These are phyloP conservation scores for Centroberyx gerrardi DNA, from an alignment of 2,797 vertebrate genomes.

Conservation along the genomic window DNA sequence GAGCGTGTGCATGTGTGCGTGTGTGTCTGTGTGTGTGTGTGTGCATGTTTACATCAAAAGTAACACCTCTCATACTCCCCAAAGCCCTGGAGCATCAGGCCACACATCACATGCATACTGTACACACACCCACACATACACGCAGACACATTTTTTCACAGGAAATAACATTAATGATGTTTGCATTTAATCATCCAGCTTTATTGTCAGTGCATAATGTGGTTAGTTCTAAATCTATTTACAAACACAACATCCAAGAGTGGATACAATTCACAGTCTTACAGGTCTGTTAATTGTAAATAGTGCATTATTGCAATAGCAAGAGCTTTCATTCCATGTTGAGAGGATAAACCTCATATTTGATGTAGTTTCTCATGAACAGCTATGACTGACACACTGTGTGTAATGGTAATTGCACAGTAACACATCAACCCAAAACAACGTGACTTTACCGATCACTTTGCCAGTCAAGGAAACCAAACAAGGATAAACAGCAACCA, in stretches of 20 bases:
- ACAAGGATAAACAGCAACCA: constrained; percentile 60
- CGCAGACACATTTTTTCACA: not conserved
- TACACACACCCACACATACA: not conserved
- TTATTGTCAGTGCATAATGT: not conserved
- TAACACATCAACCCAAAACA: constrained; percentile 49
- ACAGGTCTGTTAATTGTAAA: constrained; percentile 21
- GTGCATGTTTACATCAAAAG: not conserved
- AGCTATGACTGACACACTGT: constrained; percentile 27
- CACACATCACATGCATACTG: not conserved
- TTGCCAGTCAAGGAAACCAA: constrained; percentile 58
- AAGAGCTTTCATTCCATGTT: constrained; percentile 11
- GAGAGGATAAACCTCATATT: constrained; percentile 26
- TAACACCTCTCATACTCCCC: not conserved
- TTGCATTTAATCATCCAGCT: constrained; percentile 1
- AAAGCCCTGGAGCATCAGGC: not conserved
- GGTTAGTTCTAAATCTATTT: not conserved
- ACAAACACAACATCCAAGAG: not conserved
- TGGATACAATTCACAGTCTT: constrained; percentile 8
- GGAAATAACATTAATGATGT: constrained; percentile 2
- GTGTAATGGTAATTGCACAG: constrained; percentile 29
- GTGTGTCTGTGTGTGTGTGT: too few relatives aligned
- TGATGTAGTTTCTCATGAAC: constrained; percentile 28
- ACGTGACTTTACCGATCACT: not conserved
- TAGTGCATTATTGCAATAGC: constrained; percentile 17
- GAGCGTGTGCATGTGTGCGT: too few relatives aligned